phyloP scores from a whole-genome alignment of 2,797 vertebrate genomes.

The Acipenser transmontanus region DNA sequence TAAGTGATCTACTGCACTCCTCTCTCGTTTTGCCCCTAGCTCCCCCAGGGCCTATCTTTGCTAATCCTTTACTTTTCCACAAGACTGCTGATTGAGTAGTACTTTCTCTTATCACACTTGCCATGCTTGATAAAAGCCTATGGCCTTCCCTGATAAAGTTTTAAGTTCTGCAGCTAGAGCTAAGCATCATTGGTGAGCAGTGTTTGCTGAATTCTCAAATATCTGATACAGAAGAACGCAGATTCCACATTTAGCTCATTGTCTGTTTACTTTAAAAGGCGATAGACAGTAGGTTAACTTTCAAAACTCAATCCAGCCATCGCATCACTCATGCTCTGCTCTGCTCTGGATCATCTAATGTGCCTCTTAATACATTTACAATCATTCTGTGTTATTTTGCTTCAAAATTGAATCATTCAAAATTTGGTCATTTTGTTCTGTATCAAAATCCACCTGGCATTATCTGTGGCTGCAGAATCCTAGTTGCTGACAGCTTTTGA shows the following conservation, averaged over 20 bases:
- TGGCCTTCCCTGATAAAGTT: constrained; percentile 5
- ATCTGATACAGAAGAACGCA: not conserved
- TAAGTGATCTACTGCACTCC: not conserved
- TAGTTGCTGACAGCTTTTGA: too few species aligned
- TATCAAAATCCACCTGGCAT: too few species aligned
- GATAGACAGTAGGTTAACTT: constrained; percentile 21
- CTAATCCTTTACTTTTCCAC: constrained; percentile 8
- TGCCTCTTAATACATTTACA: too few species aligned
- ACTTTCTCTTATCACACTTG: constrained; percentile 10
- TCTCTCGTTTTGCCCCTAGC: not conserved
- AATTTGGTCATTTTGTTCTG: too few species aligned
- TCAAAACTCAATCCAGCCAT: constrained; percentile 3
- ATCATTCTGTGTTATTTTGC: too few species aligned
- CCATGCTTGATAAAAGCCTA: not conserved
- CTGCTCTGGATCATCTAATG: too few species aligned
- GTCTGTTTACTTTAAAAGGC: too few species aligned
- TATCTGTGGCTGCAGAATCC: too few species aligned
- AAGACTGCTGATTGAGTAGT: constrained; percentile 5
- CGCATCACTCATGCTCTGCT: too few species aligned
- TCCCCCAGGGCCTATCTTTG: not conserved
- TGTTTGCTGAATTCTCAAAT: not conserved
- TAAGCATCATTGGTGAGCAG: not conserved
- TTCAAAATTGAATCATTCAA: too few species aligned
- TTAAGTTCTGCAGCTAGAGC: not conserved
- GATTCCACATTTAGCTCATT: too few species aligned